Percentiles rank a stretch among this genome's conserved stretches.
Evolutionary conservation across 1,140 invertebrate species (phyloP).

Genomic region (Thaumatotibia leucotreta): DNA sequence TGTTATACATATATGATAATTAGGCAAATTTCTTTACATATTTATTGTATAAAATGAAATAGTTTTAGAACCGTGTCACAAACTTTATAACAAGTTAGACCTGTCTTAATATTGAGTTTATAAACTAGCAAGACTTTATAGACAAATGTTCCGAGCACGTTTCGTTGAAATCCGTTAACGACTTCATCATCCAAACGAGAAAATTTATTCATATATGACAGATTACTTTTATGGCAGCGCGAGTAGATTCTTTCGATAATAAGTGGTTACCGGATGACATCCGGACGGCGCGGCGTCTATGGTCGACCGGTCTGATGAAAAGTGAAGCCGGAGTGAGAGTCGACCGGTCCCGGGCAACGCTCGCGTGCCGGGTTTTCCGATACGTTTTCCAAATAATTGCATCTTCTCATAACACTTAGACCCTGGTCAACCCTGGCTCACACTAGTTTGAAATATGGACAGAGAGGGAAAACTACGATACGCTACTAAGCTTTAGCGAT

Average conservation of each 20-base stretch:
- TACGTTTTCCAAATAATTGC: slow-evolving; percentile 40
- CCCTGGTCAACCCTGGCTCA: too few species aligned
- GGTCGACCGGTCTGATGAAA: slow-evolving; percentile 1
- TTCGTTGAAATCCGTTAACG: neutral
- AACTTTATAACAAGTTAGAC: neutral
- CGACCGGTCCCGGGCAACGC: slow-evolving; percentile 18
- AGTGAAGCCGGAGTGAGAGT: slow-evolving; percentile 26
- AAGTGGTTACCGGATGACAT: neutral
- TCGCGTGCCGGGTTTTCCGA: slow-evolving; percentile 28
- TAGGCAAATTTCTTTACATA: too few species aligned
- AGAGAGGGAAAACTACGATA: too few species aligned
- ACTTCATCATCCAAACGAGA: neutral
- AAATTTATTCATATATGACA: neutral
- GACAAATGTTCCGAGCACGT: neutral
- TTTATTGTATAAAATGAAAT: too few species aligned
- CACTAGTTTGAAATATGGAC: too few species aligned
- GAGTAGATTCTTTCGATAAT: neutral
- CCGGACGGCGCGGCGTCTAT: neutral
- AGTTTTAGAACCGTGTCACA: neutral
- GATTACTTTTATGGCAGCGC: neutral
- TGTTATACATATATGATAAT: too few species aligned
- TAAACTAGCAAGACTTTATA: neutral
- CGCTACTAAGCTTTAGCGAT: too few species aligned
- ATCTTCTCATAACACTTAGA: slow-evolving; percentile 15
- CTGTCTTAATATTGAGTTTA: neutral